Percentiles rank a stretch among this genome's conserved stretches.
Conservation (phyloP, 30 jellyfish, hydroid and myxozoan genomes). For the Turritopsis rubra region DNA sequence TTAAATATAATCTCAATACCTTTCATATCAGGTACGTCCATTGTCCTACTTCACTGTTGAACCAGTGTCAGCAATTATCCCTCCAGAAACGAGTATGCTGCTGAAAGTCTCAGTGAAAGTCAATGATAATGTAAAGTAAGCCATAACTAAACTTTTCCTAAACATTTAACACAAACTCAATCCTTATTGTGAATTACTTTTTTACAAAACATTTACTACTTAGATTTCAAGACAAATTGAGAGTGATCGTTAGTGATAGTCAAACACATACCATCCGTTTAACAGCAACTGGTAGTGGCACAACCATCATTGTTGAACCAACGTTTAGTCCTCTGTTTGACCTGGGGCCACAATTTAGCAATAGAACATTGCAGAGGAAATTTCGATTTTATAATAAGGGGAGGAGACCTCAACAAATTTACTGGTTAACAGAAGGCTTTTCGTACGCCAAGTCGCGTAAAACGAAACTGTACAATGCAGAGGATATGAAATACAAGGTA, state of each 20-base stretch:
- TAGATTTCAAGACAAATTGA: constrained; percentile 83
- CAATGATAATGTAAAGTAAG: constrained; percentile 75
- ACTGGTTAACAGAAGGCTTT: constrained; percentile 94
- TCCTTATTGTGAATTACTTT: too few species aligned
- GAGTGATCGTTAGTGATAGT: constrained; percentile 50
- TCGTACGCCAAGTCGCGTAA: constrained; percentile 55
- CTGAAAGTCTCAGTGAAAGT: constrained; percentile 66
- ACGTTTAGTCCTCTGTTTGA: constrained; percentile 64
- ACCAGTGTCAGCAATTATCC: constrained; percentile 63
- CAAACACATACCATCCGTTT: constrained; percentile 51
- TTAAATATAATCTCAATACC: neutral
- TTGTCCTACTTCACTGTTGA: constrained; percentile 71
- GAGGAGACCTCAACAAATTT: constrained; percentile 81
- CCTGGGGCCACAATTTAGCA: constrained; percentile 80
- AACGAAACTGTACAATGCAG: constrained; percentile 52
- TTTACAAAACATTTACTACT: neutral
- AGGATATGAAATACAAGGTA: constrained; percentile 81
- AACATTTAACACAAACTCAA: too few species aligned
- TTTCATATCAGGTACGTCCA: constrained; percentile 61
- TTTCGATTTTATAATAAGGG: constrained; percentile 75
- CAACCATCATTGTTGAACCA: constrained; percentile 86
- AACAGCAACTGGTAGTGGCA: constrained; percentile 85
- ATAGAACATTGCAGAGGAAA: constrained; percentile 43
- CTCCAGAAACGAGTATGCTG: constrained; percentile 50
- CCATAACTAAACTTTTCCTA: neutral